Evolutionary conservation across 2,797 vertebrate genomes (phyloP), one percentile per base, ranked within the genome.

Genomic region (Phoeniculus purpureus): DNA sequence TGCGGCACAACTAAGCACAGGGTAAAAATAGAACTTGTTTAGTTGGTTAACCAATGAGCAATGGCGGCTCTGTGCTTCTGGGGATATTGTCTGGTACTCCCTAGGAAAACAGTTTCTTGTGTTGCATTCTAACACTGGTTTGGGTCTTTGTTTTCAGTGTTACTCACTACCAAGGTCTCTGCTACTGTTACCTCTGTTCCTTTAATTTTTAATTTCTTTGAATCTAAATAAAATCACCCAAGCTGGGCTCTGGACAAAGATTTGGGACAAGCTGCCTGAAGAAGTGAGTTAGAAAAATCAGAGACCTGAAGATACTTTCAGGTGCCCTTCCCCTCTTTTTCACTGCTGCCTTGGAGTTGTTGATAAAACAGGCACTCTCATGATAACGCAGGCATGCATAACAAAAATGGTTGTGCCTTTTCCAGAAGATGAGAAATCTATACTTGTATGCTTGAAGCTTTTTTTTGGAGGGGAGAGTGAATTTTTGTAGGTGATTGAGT

Each of bases 251-350:
- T 2, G 2, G 34, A 5, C 0, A 0, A 21, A 15, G 6, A 1
- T 76, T 54, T 71, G 58, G 68, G 79, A 64, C 43, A 71, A 77
- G n/a, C 12, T 65, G 20, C 14, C n/a, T 23, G 26, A 65, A 77
- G 27, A 77, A 74, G 29, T 32, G 17, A 21, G 31, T 23, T 9
- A 59, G 29, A 34, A 89, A 85, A 83, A 75, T 10, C 58, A 74
- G n/a, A 45, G 62, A 68, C 19, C 12, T 31, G 51, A 59, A 82
- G 59, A 40, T 21, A 23, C 0, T 0, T 17, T 55, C 0, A 0
- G 9, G 19, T 68, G 20, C 48, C 18, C 34, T 67, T 86, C 50
- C 12, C 72, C 3, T 73, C 20, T 34, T 43, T 31, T 56, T 66
- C 55, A 10, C 29, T 16, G 31, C 12, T 34, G 15, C 59, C 59